Evolutionary conservation across 2,888 invertebrate species (phyloP).

Genomic region (Platycnemis pennipes): DNA sequence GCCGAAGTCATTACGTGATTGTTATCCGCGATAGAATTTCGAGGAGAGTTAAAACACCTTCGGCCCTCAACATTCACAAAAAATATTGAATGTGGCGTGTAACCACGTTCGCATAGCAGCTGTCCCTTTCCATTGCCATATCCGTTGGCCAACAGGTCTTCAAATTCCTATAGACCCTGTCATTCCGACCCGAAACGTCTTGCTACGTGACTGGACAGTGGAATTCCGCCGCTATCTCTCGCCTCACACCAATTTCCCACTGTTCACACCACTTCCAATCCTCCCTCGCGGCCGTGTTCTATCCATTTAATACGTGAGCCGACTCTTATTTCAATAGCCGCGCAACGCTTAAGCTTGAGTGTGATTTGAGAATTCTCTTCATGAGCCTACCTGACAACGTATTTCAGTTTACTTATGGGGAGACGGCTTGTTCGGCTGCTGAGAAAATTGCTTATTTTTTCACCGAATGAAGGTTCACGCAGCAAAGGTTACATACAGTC

Average conservation of each 20-base stretch:
- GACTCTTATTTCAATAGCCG: background rate
- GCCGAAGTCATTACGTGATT: too few relatives aligned
- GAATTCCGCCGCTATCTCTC: background rate
- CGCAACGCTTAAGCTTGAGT: background rate
- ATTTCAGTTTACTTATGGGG: background rate
- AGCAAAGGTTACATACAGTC: too few relatives aligned
- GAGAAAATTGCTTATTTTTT: too few relatives aligned
- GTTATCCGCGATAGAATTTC: too few relatives aligned
- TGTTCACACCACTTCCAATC: background rate
- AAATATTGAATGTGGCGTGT: background rate
- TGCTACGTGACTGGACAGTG: background rate
- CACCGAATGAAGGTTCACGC: too few relatives aligned
- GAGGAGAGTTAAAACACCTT: too few relatives aligned
- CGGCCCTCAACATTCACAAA: too few relatives aligned
- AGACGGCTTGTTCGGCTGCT: too few relatives aligned
- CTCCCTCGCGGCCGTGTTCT: background rate
- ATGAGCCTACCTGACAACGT: background rate
- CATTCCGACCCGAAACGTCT: background rate
- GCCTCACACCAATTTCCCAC: background rate
- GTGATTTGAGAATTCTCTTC: background rate
- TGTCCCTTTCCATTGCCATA: background rate
- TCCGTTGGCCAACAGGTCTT: slow-evolving; percentile 8
- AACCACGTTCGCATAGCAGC: background rate
- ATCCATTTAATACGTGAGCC: background rate
- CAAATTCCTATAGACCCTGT: slow-evolving; percentile 27